Conservation (phyloP, 2,797 vertebrate genomes). For the Lagodon rhomboides region DNA sequence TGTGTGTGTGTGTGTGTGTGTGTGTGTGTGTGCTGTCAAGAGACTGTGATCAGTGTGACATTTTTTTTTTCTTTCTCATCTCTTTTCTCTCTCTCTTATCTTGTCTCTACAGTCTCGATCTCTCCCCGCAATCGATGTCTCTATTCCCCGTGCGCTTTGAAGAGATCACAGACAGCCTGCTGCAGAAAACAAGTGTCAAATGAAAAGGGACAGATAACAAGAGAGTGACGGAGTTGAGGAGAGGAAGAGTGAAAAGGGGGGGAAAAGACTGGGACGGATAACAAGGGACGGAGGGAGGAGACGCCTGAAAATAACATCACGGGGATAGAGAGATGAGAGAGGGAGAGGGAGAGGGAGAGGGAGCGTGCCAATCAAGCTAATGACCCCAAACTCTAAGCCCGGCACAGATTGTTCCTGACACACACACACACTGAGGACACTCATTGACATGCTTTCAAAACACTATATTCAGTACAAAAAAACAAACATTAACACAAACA, state of each 20-base stretch:
- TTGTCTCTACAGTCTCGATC: slow-evolving; percentile 61
- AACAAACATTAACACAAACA: not conserved
- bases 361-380: slow-evolving; percentile 80
- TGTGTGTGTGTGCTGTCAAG: slow-evolving; percentile 51
- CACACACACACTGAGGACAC: slow-evolving; percentile 32
- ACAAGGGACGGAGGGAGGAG: slow-evolving; percentile 24
- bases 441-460: slow-evolving; percentile 10
- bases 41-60: slow-evolving; percentile 58
- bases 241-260: slow-evolving; percentile 28
- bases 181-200: slow-evolving; percentile 76
- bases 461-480: not conserved
- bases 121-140: slow-evolving; percentile 64
- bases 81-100: slow-evolving; percentile 60
- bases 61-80: slow-evolving; percentile 51
- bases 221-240: slow-evolving; percentile 46
- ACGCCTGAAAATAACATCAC: slow-evolving; percentile 54
- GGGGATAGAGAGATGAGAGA: slow-evolving; percentile 33
- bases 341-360: slow-evolving; percentile 19
- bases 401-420: slow-evolving; percentile 79
- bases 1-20: slow-evolving; percentile 19
- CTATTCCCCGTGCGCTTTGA: slow-evolving; percentile 64
- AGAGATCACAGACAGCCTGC: slow-evolving; percentile 71
- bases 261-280: slow-evolving; percentile 49
- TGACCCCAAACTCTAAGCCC: slow-evolving; percentile 78
- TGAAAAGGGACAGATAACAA: slow-evolving; percentile 68